Conservation (phyloP, 2,888 invertebrate genomes). For the Chymomyza amoena region DNA sequence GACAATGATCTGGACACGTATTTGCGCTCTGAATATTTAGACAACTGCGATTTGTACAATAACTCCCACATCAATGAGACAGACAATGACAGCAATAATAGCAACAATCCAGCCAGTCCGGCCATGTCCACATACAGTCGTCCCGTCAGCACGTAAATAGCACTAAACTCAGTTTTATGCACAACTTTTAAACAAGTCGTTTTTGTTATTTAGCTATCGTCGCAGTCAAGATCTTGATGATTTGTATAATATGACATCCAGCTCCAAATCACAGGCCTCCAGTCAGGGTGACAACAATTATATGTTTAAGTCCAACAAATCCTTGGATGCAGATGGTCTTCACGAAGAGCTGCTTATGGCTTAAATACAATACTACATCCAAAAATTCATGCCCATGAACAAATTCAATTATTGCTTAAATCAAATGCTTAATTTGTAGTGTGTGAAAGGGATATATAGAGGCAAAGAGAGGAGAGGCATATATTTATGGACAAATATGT, state of each 20-base stretch:
- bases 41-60: constrained; percentile 80
- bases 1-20: constrained; percentile 87
- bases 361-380: constrained; percentile 33
- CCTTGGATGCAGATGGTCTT: constrained; percentile 68
- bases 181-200: background rate
- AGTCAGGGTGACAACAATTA: constrained; percentile 68
- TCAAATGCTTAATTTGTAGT: background rate
- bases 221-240: constrained; percentile 81
- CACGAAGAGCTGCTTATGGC: constrained; percentile 73
- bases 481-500: background rate
- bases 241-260: constrained; percentile 78
- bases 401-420: background rate
- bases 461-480: background rate
- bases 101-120: constrained; percentile 75
- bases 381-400: background rate
- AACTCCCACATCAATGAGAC: constrained; percentile 64
- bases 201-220: constrained; percentile 75
- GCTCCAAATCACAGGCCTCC: constrained; percentile 76
- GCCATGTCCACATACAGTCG: constrained; percentile 79
- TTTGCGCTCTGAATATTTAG: constrained; percentile 86
- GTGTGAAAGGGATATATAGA: background rate
- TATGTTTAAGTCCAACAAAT: constrained; percentile 68
- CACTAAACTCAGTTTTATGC: background rate
- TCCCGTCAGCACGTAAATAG: constrained; percentile 79
- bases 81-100: constrained; percentile 74